phyloP scores from a whole-genome alignment of 2,113 vertebrate species.

The Manacus vitellinus region DNA sequence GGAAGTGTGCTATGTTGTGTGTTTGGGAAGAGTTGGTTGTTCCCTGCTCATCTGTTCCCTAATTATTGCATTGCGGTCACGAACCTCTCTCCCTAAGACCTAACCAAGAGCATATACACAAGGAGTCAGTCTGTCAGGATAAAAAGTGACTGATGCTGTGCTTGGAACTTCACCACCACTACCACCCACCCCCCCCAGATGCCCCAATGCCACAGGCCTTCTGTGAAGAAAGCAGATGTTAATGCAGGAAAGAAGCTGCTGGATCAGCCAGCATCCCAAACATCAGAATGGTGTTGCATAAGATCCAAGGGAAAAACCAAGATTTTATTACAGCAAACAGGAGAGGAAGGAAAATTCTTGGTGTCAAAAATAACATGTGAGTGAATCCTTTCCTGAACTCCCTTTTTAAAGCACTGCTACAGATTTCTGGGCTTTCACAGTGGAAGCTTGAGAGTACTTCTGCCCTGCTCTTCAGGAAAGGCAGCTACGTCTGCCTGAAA shows the following conservation, averaged over 20 bases:
- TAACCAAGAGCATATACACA: not conserved
- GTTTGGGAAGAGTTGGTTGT: not conserved
- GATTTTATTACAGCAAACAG: not conserved
- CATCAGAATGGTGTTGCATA: not conserved
- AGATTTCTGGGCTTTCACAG: not conserved
- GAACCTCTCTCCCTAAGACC: conserved; percentile 13
- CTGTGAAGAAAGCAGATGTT: not conserved
- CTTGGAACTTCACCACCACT: not conserved
- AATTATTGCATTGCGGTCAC: not conserved
- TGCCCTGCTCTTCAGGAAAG: not conserved
- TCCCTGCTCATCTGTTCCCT: not conserved
- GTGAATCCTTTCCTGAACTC: not conserved
- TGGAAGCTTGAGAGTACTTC: not conserved
- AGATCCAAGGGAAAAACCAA: not conserved
- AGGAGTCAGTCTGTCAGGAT: not conserved
- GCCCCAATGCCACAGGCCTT: not conserved
- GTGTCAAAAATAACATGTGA: not conserved
- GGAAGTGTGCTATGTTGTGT: conserved; percentile 18
- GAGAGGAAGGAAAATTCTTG: not conserved
- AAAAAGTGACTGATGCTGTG: conserved; percentile 6
- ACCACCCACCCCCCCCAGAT: not conserved
- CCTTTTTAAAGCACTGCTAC: not conserved
- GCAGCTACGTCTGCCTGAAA: not conserved
- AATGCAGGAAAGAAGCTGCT: not conserved
- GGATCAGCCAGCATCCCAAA: not conserved